Evolutionary conservation across 2,797 vertebrate genomes (phyloP), one percentile per base, ranked within the genome.

Genomic region (Macropodus opercularis): DNA sequence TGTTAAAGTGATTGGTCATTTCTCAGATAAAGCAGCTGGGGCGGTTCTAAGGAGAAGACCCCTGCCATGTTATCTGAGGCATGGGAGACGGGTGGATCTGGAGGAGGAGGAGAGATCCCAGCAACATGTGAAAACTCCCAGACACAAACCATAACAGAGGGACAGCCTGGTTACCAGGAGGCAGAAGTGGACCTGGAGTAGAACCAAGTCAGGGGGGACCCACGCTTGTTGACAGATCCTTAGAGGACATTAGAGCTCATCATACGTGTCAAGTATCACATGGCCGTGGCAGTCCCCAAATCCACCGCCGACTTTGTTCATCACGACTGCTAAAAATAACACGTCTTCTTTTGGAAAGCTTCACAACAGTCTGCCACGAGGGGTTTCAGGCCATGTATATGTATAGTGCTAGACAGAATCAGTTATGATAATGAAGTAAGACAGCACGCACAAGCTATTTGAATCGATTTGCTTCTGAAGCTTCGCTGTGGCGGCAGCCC

Each of bases 11-110:
- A 88, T 87, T 58, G 84, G 80, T 87, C 63, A 84, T 89, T 80
- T 81, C 81, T 90, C 76, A 79, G 81, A 88, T 87, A 84, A 85
- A 89, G 72, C 90, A 91, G 89, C 89, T 90, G 88, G 13, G 84
- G 84, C 58, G 65, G 80, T 81, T 88, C 86, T 81, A 72, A 75
- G 67, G 86, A 90, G 79, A 87, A 90, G 92, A 91, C 86, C 88
- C 83, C 85, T 84, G 79, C 79, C 85, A 87, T 87, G 77, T 83
- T 90, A 90, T 92, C 89, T 85, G 73, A 85, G 65, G 84, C 60
- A 55, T 85, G 53, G 86, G 79, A 85, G 81, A 32, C 59, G 67
- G 59, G 62, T 32, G 34, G 54, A 51, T 34, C 56, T 34, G 62
- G 72, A 73, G 62, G 60, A 50, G 62, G 60, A 50, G 63, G 78